A percentile compares a stretch with the other conserved stretches of the same genome.
Conservation (phyloP, 2,797 vertebrate genomes). For the Allenopithecus nigroviridis region DNA sequence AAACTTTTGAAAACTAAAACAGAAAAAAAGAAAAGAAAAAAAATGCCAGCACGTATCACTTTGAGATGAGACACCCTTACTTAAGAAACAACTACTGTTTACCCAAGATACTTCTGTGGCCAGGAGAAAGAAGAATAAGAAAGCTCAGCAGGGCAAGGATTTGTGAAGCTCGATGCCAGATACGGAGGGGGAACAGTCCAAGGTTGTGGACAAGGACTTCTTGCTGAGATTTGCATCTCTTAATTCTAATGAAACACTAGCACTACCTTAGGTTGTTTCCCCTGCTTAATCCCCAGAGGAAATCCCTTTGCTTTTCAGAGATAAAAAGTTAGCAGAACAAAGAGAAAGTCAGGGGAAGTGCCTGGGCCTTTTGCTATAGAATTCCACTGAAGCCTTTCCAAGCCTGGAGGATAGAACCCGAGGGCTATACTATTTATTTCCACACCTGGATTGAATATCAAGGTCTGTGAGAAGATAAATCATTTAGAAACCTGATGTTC, state of each 20-base stretch:
- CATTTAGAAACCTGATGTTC: constrained; percentile 74
- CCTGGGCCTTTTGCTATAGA: constrained; percentile 66
- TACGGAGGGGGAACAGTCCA: not conserved
- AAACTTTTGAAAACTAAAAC: not conserved
- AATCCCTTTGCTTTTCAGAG: constrained; percentile 83
- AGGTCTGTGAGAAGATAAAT: constrained; percentile 72
- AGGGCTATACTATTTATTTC: constrained; percentile 70
- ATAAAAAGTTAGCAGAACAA: constrained; percentile 76
- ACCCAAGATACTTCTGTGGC: not conserved
- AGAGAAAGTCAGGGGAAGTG: constrained; percentile 72
- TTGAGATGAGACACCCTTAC: not conserved
- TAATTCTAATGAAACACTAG: constrained; percentile 78
- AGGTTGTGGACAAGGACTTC: not conserved
- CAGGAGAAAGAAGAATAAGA: not conserved
- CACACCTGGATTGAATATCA: constrained; percentile 77
- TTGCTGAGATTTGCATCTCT: constrained; percentile 45
- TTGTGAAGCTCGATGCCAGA: not conserved
- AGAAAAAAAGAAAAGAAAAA: not conserved
- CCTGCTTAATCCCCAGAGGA: constrained; percentile 82
- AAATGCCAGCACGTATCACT: not conserved
- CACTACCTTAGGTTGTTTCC: constrained; percentile 73
- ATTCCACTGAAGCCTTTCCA: constrained; percentile 82
- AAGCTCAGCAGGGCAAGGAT: not conserved
- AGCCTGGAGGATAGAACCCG: constrained; percentile 49
- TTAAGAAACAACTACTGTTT: not conserved